phyloP scores from a whole-genome alignment of 2,888 invertebrate genomes.

The Watsonalla binaria region DNA sequence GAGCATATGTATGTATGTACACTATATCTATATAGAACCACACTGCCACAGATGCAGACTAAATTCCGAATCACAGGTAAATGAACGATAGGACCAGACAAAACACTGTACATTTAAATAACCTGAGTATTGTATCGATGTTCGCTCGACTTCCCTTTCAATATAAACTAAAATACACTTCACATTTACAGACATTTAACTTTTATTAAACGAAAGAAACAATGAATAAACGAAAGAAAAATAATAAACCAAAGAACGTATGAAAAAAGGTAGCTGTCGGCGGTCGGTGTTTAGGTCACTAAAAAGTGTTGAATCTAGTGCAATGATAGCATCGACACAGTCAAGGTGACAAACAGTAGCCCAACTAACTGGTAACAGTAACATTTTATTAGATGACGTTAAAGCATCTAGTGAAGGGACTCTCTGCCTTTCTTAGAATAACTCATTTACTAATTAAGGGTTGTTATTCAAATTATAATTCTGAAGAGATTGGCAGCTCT shows the following conservation, averaged over 20 bases:
- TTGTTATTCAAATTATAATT: no score
- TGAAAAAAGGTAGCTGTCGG: not conserved
- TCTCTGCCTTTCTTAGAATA: no score
- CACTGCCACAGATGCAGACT: no score
- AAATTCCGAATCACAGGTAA: no score
- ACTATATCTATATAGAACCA: no score
- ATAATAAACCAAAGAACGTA: not conserved
- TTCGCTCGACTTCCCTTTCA: conserved; percentile 49
- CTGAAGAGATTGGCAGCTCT: no score
- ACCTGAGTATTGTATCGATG: conserved; percentile 20
- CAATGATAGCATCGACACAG: not conserved
- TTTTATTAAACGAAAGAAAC: conserved; percentile 27
- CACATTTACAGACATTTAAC: conserved; percentile 60
- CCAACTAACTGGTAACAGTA: no score
- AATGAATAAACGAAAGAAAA: not conserved
- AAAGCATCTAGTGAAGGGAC: no score
- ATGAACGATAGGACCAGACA: no score
- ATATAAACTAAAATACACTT: conserved; percentile 50
- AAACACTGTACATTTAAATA: not conserved
- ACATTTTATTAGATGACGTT: no score
- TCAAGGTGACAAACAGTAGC: not conserved
- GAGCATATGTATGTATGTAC: no score
- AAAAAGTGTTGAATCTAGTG: conserved; percentile 7
- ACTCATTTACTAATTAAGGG: no score
- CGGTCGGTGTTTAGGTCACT: conserved; percentile 21